phyloP scores from a whole-genome alignment of 2,113 vertebrate genomes.

The Smithornis capensis region DNA sequence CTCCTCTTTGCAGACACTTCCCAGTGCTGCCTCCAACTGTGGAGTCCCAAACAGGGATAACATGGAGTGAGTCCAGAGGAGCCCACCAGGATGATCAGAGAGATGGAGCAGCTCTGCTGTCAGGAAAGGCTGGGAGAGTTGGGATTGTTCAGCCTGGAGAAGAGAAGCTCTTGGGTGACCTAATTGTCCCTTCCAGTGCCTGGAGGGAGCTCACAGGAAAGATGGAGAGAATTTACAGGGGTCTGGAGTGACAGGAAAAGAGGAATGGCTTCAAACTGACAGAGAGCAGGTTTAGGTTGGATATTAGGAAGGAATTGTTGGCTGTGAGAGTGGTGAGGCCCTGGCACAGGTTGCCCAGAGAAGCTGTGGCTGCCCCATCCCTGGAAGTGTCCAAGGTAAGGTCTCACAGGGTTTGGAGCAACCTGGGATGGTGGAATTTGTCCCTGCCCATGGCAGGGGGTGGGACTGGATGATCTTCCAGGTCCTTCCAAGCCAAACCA shows the following conservation, averaged over 20 bases:
- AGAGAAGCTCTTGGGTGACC: neutral
- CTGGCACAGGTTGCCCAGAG: neutral
- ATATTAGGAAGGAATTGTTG: neutral
- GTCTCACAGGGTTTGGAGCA: too few relatives aligned
- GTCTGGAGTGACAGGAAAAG: neutral
- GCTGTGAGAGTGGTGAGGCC: neutral
- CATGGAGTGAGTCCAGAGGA: neutral
- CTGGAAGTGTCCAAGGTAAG: neutral
- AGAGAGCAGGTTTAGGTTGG: neutral
- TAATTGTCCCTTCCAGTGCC: neutral
- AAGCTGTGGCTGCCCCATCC: neutral
- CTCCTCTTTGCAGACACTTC: neutral
- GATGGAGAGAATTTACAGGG: neutral
- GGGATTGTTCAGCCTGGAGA: neutral
- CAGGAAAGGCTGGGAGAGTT: neutral
- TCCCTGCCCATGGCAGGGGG: neutral
- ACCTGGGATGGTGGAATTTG: rapidly evolving
- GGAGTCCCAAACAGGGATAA: neutral
- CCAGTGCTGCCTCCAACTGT: neutral
- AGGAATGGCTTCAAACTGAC: neutral
- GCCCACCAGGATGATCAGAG: neutral
- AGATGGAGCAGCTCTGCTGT: neutral
- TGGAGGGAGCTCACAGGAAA: neutral
- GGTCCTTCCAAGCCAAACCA: neutral
- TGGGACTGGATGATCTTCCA: neutral